Percentiles rank a stretch among this genome's conserved stretches.
phyloP scores from a whole-genome alignment of 2,888 invertebrate species.

The Pseudoips prasinana region DNA sequence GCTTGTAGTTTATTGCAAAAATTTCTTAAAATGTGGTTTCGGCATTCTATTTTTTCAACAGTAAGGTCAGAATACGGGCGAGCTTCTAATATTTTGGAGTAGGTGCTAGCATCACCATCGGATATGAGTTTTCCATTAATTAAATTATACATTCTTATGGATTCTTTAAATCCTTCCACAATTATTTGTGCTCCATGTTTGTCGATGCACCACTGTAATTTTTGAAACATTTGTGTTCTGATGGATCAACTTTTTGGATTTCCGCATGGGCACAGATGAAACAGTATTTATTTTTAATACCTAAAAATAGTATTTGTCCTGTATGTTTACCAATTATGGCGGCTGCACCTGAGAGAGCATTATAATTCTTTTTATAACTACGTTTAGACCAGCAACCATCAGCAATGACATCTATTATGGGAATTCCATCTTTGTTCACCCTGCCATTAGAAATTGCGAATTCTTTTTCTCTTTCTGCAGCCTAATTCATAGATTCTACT shows the following conservation, averaged over 20 bases:
- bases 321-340: conserved; percentile 1
- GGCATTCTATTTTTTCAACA: too few relatives aligned
- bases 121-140: too few relatives aligned
- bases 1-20: too few relatives aligned
- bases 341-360: conserved; percentile 2
- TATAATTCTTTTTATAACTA: conserved; percentile 1
- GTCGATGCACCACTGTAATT: conserved; percentile 2
- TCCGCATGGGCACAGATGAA: neutral
- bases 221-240: conserved; percentile 5
- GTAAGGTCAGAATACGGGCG: too few relatives aligned
- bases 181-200: conserved; percentile 4
- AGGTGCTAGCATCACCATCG: too few relatives aligned
- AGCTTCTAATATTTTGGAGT: too few relatives aligned
- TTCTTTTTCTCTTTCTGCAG: conserved; percentile 3
- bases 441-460: conserved; percentile 2
- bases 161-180: conserved; percentile 6
- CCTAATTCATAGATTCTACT: neutral
- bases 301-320: conserved; percentile 1
- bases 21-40: too few relatives aligned
- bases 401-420: conserved; percentile 4
- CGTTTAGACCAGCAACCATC: conserved; percentile 1
- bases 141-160: neutral
- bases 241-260: neutral
- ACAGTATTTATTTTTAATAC: conserved; percentile 4
- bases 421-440: conserved; percentile 6